Conservation (phyloP, 2,113 vertebrate species). For the Theristicus caerulescens region DNA sequence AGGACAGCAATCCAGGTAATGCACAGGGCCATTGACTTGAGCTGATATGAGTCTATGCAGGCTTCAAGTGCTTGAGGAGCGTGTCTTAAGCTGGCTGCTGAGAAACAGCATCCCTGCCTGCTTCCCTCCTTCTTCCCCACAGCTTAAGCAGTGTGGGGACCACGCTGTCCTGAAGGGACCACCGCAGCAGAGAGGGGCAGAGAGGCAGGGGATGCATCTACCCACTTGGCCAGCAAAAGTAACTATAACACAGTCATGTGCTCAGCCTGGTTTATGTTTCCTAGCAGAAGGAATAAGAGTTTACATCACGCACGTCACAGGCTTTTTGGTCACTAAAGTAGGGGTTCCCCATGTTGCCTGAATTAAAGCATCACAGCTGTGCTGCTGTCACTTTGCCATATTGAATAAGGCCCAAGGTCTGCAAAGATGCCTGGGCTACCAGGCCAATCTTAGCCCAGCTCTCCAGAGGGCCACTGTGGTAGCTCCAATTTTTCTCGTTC, state of each 20-base stretch:
- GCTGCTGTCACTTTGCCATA: background rate
- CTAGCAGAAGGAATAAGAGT: background rate
- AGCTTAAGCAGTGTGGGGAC: background rate
- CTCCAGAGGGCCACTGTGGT: background rate
- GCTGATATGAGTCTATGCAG: background rate
- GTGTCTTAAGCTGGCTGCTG: background rate
- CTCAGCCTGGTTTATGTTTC: background rate
- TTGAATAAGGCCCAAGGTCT: background rate
- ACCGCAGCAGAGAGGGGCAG: background rate
- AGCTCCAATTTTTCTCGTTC: background rate
- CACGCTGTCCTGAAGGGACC: background rate
- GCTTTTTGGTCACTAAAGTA: background rate
- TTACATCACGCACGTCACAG: rapidly evolving
- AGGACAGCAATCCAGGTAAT: background rate
- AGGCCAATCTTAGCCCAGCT: rapidly evolving
- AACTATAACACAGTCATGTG: rapidly evolving
- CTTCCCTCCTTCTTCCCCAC: background rate
- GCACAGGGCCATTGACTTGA: background rate
- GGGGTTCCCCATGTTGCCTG: background rate
- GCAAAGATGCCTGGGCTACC: background rate
- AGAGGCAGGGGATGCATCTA: background rate
- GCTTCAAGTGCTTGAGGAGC: background rate
- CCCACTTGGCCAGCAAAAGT: background rate
- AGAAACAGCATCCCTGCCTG: background rate
- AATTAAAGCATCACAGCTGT: background rate